A percentile compares a stretch with the other conserved stretches of the same genome.
Evolutionary conservation across 2,797 vertebrate species (phyloP).

Genomic region (Synaphobranchus kaupii): DNA sequence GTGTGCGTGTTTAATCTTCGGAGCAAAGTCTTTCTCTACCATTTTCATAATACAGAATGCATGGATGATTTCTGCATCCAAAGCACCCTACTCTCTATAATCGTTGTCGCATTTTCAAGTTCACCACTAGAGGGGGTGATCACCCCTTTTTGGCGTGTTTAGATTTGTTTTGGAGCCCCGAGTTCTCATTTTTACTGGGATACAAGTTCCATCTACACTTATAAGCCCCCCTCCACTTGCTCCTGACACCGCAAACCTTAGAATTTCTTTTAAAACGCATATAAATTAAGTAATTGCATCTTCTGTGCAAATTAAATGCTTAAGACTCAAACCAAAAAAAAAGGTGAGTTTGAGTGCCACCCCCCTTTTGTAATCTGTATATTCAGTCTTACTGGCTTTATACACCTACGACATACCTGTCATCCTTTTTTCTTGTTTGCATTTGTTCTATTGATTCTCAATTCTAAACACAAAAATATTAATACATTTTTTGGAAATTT

Average conservation of each 20-base stretch:
- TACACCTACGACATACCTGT: neutral
- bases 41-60: neutral
- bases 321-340: no score
- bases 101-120: neutral
- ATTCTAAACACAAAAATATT: no score
- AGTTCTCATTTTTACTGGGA: neutral
- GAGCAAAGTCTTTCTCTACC: neutral
- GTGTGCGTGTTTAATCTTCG: neutral
- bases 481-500: no score
- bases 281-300: neutral
- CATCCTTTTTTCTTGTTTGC: neutral
- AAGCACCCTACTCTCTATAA: neutral
- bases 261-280: no score
- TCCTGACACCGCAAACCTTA: no score
- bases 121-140: slow-evolving; percentile 24
- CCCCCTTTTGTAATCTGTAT: neutral
- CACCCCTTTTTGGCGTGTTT: neutral
- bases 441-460: neutral
- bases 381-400: neutral
- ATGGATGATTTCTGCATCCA: neutral
- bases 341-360: no score
- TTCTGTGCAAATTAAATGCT: neutral
- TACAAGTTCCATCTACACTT: neutral
- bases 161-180: no score
- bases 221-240: neutral